Evolutionary conservation across 2,113 vertebrate genomes (phyloP), one percentile per base, ranked within the genome.

Genomic region (Colinus virginianus): DNA sequence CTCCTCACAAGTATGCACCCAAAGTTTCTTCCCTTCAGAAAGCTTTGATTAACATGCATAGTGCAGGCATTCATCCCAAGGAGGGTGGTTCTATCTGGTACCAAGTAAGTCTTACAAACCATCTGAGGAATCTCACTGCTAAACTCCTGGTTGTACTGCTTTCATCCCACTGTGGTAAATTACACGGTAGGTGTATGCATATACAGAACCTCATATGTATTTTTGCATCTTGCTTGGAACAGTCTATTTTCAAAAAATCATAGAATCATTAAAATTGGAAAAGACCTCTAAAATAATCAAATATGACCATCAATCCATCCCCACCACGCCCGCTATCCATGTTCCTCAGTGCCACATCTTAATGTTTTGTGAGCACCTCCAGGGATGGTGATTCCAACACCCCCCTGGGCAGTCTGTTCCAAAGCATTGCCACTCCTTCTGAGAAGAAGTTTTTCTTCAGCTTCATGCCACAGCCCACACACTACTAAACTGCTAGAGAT

Each of bases 21-120:
- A 66, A 63, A 86, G 26, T 67, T 67, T 63, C 32, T 49, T 84
- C 22, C 36, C 16, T 38, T 80, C 53, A 32, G 36, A 90, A 93
- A 86, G 19, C 34, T 90, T 83, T 81, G 10, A 6, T 75, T 49
- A 28, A 3, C 7, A 0, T 46, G 11, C 30, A 2, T 14, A 38
- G 11, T 43, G 28, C 26, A 76, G 22, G 9, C 63, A 14, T 67
- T 77, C 23, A 45, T 69, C 32, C 15, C 45, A 64, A 53, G 36
- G 66, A 80, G 77, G 61, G 36, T 62, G 49, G 22, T 34, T 77
- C 2, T 40, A 8, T 30, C n/a, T 64, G 7, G 38, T 88, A 7
- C 56, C 28, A 40, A 85, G 9, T 66, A 88, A 80, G 70, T 70
- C 55, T 62, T 25, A 38, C 55, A 93, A 36, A 32, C 19, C 7